Evolutionary conservation across 2,797 vertebrate genomes (phyloP).

Genomic region (Trematomus bernacchii): DNA sequence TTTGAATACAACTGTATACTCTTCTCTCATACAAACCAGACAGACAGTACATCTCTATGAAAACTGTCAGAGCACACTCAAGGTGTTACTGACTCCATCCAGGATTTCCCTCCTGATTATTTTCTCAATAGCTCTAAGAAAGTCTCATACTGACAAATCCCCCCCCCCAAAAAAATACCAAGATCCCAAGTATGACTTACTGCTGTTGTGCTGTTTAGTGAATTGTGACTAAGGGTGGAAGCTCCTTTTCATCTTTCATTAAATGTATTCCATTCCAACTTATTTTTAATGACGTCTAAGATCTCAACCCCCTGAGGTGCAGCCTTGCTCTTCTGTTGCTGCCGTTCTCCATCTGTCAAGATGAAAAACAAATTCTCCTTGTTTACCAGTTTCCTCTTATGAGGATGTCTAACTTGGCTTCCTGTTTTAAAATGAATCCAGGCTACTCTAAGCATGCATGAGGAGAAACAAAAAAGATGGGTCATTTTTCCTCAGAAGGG

Average conservation of each 20-base stretch:
- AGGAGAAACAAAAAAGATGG: not conserved
- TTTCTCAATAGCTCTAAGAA: conserved; percentile 20
- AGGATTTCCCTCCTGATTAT: conserved; percentile 40
- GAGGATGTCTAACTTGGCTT: conserved; percentile 52
- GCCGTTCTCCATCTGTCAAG: conserved; percentile 64
- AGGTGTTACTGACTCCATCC: conserved; percentile 1
- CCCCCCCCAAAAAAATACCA: not conserved
- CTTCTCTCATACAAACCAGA: conserved; percentile 3
- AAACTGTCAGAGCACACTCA: not conserved
- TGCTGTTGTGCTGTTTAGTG: conserved; percentile 2
- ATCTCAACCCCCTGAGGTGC: conserved; percentile 65
- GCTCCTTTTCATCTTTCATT: conserved; percentile 62
- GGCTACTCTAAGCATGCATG: conserved; percentile 35
- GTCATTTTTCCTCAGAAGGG: conserved; percentile 32
- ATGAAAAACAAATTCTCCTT: conserved; percentile 68
- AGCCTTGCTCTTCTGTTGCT: conserved; percentile 49
- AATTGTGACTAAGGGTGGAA: conserved; percentile 33
- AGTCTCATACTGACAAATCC: conserved; percentile 12
- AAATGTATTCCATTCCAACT: conserved; percentile 50
- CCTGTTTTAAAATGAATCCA: conserved; percentile 66
- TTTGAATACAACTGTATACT: not conserved
- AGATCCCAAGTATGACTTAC: conserved; percentile 19
- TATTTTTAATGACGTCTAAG: conserved; percentile 69
- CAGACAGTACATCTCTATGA: not conserved
- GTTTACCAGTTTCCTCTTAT: conserved; percentile 58